phyloP scores from a whole-genome alignment of 2,113 vertebrate genomes.

The Scomber japonicus region DNA sequence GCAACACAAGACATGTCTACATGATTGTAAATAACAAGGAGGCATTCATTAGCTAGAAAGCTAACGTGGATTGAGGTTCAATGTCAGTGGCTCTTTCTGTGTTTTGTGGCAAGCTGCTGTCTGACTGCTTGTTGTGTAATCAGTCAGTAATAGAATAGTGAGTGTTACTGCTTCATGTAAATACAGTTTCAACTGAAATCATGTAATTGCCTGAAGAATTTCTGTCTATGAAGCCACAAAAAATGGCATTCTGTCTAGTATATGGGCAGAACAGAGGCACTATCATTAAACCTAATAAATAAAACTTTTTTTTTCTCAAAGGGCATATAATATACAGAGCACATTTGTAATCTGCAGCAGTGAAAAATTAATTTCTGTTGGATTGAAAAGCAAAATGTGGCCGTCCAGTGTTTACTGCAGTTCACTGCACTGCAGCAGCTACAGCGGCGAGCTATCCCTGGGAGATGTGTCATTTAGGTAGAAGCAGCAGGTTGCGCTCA shows the following conservation, averaged over 20 bases:
- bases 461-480: conserved; percentile 72
- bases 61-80: background rate
- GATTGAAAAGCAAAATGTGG: conserved; percentile 12
- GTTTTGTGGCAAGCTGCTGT: background rate
- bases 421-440: conserved; percentile 44
- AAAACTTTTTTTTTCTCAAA: background rate
- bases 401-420: conserved; percentile 6
- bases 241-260: background rate
- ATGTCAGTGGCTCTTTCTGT: background rate
- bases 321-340: background rate
- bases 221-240: background rate
- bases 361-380: conserved; percentile 14
- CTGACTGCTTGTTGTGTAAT: background rate
- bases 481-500: conserved; percentile 69
- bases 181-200: background rate
- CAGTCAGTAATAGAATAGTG: background rate
- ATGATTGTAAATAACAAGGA: background rate
- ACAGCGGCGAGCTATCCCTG: conserved; percentile 48
- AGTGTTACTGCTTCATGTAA: background rate
- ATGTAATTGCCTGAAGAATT: too few species aligned
- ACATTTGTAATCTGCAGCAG: background rate
- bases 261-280: background rate
- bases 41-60: background rate
- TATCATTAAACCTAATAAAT: background rate
- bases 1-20: background rate